Evolutionary conservation across 1,140 invertebrate genomes (phyloP).

Genomic region (Nephotettix cincticeps): DNA sequence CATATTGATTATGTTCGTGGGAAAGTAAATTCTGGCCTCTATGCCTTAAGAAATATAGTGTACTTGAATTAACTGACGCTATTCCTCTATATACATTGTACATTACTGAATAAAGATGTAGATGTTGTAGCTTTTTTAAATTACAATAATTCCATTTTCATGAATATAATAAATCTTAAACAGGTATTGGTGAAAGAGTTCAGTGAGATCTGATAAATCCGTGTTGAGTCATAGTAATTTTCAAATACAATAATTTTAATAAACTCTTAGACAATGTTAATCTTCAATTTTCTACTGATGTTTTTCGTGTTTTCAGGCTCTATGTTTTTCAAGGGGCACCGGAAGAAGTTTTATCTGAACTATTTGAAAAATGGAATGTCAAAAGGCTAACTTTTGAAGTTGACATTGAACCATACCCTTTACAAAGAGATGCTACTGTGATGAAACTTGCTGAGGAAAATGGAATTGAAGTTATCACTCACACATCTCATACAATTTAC

Average conservation of each 20-base stretch:
- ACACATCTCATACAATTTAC: conserved; percentile 70
- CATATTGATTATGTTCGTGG: too few species aligned
- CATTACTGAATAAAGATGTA: too few species aligned
- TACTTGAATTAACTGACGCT: too few species aligned
- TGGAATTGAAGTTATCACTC: conserved; percentile 58
- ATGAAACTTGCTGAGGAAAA: conserved; percentile 57
- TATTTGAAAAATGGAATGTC: conserved; percentile 69
- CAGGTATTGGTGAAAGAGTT: background rate
- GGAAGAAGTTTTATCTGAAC: conserved; percentile 57
- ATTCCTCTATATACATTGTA: too few species aligned
- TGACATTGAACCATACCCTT: conserved; percentile 70
- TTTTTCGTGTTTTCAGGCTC: conserved; percentile 48
- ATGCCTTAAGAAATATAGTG: too few species aligned
- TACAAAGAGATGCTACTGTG: conserved; percentile 60
- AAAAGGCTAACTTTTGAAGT: conserved; percentile 64
- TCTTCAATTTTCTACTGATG: conserved; percentile 8
- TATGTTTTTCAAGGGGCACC: conserved; percentile 67
- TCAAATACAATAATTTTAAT: conserved; percentile 34
- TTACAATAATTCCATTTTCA: background rate
- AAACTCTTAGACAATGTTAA: conserved; percentile 45
- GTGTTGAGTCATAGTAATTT: background rate
- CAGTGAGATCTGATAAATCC: background rate
- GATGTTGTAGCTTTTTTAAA: background rate
- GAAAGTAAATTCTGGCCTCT: too few species aligned
- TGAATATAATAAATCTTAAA: background rate